Evolutionary conservation across 2,113 vertebrate species (phyloP).

Genomic region (Tragelaphus buxtoni): DNA sequence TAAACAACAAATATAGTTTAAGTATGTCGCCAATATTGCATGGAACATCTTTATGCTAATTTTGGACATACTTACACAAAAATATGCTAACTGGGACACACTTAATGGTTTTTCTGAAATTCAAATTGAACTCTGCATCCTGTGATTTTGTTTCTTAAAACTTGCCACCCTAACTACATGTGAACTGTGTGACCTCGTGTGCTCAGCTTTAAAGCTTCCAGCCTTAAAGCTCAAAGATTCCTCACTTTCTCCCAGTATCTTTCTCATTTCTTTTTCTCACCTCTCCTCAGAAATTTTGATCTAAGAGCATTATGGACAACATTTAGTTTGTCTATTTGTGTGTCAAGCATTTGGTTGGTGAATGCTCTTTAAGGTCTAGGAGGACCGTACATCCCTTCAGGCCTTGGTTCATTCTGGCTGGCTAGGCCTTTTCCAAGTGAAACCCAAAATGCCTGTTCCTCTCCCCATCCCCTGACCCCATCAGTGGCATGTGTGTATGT

Average conservation of each 20-base stretch:
- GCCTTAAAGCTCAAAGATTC: neutral
- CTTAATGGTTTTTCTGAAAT: constrained; percentile 1
- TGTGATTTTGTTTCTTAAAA: neutral
- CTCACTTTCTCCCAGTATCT: neutral
- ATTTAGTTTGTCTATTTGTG: constrained; percentile 23
- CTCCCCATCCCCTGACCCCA: neutral
- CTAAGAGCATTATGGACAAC: neutral
- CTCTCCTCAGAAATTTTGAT: neutral
- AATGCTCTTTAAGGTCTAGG: neutral
- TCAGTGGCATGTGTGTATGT: neutral
- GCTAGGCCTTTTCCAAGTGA: neutral
- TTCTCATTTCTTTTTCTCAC: neutral
- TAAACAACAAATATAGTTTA: neutral
- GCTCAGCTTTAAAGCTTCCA: neutral
- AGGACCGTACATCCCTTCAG: neutral
- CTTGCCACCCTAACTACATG: neutral
- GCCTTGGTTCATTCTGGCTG: neutral
- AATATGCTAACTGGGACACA: neutral
- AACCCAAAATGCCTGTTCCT: neutral
- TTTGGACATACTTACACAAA: neutral
- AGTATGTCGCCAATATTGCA: neutral
- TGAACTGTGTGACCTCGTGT: neutral
- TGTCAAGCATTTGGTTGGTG: neutral
- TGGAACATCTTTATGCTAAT: neutral
- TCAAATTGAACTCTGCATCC: neutral